Evolutionary conservation across 1,140 invertebrate species (phyloP).

Genomic region (Zophobas atratus): DNA sequence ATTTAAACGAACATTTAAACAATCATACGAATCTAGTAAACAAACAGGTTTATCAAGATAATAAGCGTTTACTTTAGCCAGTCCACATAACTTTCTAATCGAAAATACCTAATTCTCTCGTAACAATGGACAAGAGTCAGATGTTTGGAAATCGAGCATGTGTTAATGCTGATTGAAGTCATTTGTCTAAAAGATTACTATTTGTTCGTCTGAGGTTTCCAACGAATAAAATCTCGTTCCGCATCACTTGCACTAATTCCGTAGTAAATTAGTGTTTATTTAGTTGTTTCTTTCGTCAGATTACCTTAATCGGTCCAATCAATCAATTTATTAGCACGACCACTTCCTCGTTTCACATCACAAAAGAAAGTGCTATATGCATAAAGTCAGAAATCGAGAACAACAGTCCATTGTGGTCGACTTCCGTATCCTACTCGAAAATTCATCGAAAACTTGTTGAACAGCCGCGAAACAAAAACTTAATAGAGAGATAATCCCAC

Average conservation of each 20-base stretch:
- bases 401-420: not conserved
- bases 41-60: no score
- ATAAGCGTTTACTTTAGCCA: no score
- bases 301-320: not conserved
- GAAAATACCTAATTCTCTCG: no score
- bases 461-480: not conserved
- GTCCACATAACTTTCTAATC: no score
- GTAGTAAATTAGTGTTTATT: not conserved
- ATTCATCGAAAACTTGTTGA: not conserved
- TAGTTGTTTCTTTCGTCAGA: not conserved
- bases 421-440: not conserved
- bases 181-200: no score
- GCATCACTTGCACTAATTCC: not conserved
- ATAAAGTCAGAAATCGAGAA: not conserved
- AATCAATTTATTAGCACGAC: constrained; percentile 8
- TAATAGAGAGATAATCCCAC: not conserved
- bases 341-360: constrained; percentile 1
- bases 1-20: no score
- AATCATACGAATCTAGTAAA: no score
- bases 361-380: constrained; percentile 7
- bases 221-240: not conserved
- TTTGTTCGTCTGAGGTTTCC: no score
- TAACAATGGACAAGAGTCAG: no score
- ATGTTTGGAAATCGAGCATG: no score
- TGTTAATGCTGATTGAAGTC: no score